phyloP scores from a whole-genome alignment of 92 coral and sea anemone genomes.

The Porites cylindrica region DNA sequence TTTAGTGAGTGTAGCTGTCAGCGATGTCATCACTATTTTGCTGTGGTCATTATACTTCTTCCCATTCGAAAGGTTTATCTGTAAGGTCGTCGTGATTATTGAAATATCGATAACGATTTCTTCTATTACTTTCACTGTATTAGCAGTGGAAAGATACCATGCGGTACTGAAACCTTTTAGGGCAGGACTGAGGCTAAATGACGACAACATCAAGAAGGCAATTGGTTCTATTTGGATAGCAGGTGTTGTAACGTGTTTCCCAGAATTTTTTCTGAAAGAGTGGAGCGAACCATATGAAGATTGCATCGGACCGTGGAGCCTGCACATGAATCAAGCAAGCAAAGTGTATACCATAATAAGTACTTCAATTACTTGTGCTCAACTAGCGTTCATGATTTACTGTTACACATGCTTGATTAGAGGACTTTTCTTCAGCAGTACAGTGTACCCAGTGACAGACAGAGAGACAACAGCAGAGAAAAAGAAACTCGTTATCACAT shows the following conservation, averaged over 20 bases:
- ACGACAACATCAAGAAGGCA: neutral
- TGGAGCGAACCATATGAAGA: neutral
- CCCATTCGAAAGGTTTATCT: no score
- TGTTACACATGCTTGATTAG: neutral
- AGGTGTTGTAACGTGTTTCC: neutral
- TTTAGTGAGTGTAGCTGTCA: neutral
- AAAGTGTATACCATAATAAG: neutral
- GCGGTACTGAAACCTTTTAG: neutral
- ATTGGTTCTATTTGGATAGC: neutral
- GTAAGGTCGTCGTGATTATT: neutral
- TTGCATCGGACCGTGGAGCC: neutral
- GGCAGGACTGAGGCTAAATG: neutral
- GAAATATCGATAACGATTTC: conserved; percentile 3
- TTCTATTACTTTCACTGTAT: neutral
- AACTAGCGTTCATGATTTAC: neutral
- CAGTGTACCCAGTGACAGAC: neutral
- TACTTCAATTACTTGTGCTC: neutral
- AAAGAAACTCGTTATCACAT: conserved; percentile 5
- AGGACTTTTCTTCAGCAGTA: neutral
- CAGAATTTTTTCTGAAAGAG: neutral
- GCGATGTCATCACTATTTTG: neutral
- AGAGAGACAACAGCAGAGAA: neutral
- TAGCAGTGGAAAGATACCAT: conserved; percentile 2
- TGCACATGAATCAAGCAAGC: neutral
- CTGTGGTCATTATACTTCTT: conserved; percentile 3